Percentiles rank a stretch among this genome's conserved stretches.
Evolutionary conservation across 2,113 vertebrate genomes (phyloP).

Genomic region (Paratilapia polleni): DNA sequence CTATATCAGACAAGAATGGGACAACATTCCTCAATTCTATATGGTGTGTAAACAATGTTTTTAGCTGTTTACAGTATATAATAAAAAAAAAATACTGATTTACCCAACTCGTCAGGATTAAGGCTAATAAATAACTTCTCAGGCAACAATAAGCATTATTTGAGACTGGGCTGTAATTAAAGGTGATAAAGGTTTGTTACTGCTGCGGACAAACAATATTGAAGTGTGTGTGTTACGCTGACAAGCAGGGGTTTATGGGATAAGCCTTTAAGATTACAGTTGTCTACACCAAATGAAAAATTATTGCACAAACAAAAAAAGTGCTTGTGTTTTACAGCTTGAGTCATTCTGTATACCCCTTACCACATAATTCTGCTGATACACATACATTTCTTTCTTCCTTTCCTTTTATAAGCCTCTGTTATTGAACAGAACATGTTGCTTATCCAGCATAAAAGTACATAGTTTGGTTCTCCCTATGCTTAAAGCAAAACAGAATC

Average conservation of each 20-base stretch:
- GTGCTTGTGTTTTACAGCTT: no score
- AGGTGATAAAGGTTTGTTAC: neutral
- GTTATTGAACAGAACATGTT: neutral
- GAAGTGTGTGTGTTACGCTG: neutral
- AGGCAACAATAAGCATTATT: neutral
- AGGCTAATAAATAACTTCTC: no score
- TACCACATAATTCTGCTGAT: neutral
- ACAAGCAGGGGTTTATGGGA: constrained; percentile 21
- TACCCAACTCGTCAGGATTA: no score
- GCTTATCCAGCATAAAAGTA: neutral
- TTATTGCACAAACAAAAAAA: neutral
- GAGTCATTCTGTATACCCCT: no score
- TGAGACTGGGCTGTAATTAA: neutral
- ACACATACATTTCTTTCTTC: neutral
- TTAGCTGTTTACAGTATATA: no score
- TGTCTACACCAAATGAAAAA: constrained; percentile 21
- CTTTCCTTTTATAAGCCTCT: neutral
- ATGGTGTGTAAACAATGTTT: no score
- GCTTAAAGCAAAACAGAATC: neutral
- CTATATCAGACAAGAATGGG: no score
- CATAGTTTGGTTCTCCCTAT: neutral
- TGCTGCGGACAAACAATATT: neutral
- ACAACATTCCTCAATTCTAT: no score
- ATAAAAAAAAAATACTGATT: no score
- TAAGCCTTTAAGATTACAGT: neutral